These are phyloP conservation scores for Zaprionus kolodkinae DNA, from an alignment of 1,140 invertebrate genomes.

Conservation along the genomic window DNA sequence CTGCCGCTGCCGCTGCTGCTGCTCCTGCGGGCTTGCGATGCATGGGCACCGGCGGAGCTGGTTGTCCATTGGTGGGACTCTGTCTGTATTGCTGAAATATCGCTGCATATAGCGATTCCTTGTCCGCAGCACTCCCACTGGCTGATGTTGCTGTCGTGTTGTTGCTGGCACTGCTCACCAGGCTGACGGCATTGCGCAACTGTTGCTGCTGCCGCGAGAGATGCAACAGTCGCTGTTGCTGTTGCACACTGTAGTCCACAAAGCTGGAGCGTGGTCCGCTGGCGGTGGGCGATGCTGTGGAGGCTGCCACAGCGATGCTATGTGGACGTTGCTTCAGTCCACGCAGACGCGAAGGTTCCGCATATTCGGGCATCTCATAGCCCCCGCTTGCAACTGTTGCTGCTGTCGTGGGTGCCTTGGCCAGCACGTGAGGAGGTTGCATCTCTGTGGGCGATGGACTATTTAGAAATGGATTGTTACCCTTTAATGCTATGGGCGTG, in stretches of 20 bases:
- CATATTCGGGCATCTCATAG: constrained; percentile 80
- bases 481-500: constrained; percentile 75
- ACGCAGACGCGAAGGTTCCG: constrained; percentile 74
- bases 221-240: constrained; percentile 78
- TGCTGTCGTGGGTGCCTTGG: not conserved
- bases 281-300: constrained; percentile 23
- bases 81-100: constrained; percentile 78
- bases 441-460: constrained; percentile 76
- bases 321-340: constrained; percentile 78
- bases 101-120: constrained; percentile 75
- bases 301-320: constrained; percentile 68
- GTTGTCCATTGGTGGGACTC: constrained; percentile 69
- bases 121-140: constrained; percentile 52
- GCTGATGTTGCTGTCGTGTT: constrained; percentile 38
- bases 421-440: constrained; percentile 24
- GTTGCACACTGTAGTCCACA: constrained; percentile 74
- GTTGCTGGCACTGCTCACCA: constrained; percentile 29
- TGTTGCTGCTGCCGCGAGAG: constrained; percentile 78
- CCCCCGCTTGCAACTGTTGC: constrained; percentile 23
- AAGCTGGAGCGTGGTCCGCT: constrained; percentile 50
- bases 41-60: constrained; percentile 55
- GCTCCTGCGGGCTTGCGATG: constrained; percentile 40
- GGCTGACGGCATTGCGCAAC: constrained; percentile 65
- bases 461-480: constrained; percentile 80
- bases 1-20: not conserved